Evolutionary conservation across 2,113 vertebrate species (phyloP).

Genomic region (Epinephelus moara): DNA sequence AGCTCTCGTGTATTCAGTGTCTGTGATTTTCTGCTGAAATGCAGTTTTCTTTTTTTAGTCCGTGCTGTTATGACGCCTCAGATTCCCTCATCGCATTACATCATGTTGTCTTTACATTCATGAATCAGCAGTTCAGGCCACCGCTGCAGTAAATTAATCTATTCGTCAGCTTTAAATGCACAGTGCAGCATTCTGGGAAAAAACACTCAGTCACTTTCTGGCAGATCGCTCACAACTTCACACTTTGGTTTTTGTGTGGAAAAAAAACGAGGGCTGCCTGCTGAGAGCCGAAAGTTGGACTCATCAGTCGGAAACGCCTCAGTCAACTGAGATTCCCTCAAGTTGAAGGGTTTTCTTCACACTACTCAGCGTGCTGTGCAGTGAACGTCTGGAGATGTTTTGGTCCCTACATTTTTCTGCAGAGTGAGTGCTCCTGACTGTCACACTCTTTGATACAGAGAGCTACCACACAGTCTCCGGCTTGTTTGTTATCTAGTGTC

Average conservation of each 20-base stretch:
- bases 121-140: slow-evolving; percentile 16
- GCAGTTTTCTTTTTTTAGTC: background rate
- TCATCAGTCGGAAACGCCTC: too few relatives aligned
- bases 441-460: too few relatives aligned
- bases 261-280: background rate
- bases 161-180: background rate
- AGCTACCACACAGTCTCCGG: too few relatives aligned
- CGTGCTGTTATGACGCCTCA: background rate
- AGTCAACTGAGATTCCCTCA: too few relatives aligned
- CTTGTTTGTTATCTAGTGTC: too few relatives aligned
- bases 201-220: background rate
- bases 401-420: too few relatives aligned
- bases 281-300: too few relatives aligned
- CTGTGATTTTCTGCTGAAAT: background rate
- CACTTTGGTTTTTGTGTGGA: background rate
- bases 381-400: too few relatives aligned
- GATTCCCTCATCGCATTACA: background rate
- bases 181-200: background rate
- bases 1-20: background rate
- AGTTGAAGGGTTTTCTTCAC: too few relatives aligned
- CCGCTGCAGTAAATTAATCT: background rate
- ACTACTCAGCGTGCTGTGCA: too few relatives aligned
- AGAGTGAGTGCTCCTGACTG: too few relatives aligned
- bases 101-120: background rate
- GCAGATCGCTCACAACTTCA: background rate